These are phyloP conservation scores for Lasioglossum malachurum DNA, from an alignment of 2,888 invertebrate species.

Conservation along the genomic window DNA sequence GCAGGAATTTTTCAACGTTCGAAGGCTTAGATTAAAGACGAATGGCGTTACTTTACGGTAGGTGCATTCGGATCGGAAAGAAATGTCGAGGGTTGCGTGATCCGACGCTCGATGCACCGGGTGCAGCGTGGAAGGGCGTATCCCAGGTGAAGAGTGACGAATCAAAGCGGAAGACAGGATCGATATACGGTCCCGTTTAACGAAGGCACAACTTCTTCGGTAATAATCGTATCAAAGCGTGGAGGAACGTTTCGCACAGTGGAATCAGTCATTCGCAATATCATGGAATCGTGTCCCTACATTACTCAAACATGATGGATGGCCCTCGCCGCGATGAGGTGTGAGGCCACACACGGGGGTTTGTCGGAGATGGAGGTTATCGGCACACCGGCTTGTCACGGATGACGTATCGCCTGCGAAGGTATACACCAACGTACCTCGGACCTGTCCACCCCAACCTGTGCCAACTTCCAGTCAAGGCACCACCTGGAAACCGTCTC, in stretches of 20 bases:
- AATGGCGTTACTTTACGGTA: neutral
- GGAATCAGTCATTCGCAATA: constrained; percentile 79
- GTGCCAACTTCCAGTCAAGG: constrained; percentile 49
- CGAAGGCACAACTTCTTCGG: constrained; percentile 49
- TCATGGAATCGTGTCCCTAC: constrained; percentile 81
- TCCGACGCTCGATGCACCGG: neutral
- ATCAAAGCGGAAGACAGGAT: neutral
- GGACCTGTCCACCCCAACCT: constrained; percentile 65
- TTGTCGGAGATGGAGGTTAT: constrained; percentile 75
- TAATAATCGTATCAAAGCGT: constrained; percentile 48
- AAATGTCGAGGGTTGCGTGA: neutral
- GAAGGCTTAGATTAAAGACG: neutral
- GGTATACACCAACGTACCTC: constrained; percentile 68
- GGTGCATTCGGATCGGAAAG: no score
- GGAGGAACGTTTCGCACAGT: constrained; percentile 52
- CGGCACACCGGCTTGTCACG: constrained; percentile 79
- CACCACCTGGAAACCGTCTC: constrained; percentile 63
- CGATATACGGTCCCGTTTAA: constrained; percentile 16
- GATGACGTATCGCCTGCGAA: constrained; percentile 81
- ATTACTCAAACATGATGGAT: constrained; percentile 83
- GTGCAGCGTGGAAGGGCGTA: neutral
- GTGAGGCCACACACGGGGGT: constrained; percentile 71
- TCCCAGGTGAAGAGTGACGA: neutral
- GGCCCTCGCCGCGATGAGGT: constrained; percentile 74
- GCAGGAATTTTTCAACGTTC: neutral